phyloP scores from a whole-genome alignment of 2,888 invertebrate genomes.

The Philereme transversata region DNA sequence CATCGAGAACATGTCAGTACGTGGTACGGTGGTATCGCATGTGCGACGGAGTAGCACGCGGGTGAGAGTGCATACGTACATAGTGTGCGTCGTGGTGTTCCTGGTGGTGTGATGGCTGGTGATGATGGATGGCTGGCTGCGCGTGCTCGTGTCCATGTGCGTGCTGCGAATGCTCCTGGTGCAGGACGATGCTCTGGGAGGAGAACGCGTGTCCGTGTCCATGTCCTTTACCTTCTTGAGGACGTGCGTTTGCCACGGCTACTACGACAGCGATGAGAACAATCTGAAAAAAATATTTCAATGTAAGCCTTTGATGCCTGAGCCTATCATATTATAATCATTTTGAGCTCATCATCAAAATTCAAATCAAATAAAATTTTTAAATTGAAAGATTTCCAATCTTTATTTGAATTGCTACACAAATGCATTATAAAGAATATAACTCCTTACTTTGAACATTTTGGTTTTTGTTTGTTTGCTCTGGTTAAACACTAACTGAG shows the following conservation, averaged over 20 bases:
- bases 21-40: background rate
- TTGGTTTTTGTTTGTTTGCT: conserved; percentile 12
- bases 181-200: conserved; percentile 52
- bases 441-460: conserved; percentile 28
- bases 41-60: background rate
- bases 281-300: conserved; percentile 32
- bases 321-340: too few species aligned
- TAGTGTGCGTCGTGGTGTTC: conserved; percentile 22
- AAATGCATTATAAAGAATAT: too few species aligned
- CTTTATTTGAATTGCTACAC: too few species aligned
- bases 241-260: conserved; percentile 43
- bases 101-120: conserved; percentile 1
- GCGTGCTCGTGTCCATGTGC: conserved; percentile 40
- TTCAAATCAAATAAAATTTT: too few species aligned
- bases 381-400: too few species aligned
- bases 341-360: too few species aligned
- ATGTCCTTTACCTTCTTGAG: conserved; percentile 41
- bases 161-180: conserved; percentile 39
- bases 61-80: conserved; percentile 20
- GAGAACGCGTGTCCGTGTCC: conserved; percentile 47
- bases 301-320: too few species aligned
- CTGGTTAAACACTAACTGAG: conserved; percentile 6
- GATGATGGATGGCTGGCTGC: conserved; percentile 2
- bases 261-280: conserved; percentile 39
- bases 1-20: too few species aligned